phyloP scores from a whole-genome alignment of 2,113 vertebrate species.

The Dicentrarchus labrax region DNA sequence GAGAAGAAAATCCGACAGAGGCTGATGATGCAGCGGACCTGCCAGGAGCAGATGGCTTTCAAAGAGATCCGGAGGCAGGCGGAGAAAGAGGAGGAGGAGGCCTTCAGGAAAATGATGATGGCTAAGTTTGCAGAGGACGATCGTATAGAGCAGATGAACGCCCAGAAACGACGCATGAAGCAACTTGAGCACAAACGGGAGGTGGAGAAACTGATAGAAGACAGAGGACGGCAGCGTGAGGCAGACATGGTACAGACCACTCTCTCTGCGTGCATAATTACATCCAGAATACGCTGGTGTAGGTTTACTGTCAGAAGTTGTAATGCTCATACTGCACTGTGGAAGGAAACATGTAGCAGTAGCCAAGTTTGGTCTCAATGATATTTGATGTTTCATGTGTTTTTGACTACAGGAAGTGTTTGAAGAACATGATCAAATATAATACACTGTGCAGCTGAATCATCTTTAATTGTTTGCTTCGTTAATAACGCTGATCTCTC shows the following conservation, averaged over 20 bases:
- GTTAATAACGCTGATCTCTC: conserved; percentile 2
- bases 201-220: conserved; percentile 90
- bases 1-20: conserved; percentile 89
- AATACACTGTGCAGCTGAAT: not conserved
- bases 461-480: conserved; percentile 1
- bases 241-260: conserved; percentile 86
- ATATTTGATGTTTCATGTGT: not conserved
- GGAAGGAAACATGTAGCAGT: not conserved
- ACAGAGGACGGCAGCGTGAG: conserved; percentile 83
- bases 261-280: not conserved
- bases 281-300: not conserved
- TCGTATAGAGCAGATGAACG: conserved; percentile 92
- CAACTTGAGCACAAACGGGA: conserved; percentile 90
- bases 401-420: not conserved
- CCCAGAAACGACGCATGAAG: conserved; percentile 91
- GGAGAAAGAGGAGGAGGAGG: conserved; percentile 88
- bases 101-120: conserved; percentile 86
- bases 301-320: not conserved
- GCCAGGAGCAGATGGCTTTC: conserved; percentile 88
- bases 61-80: conserved; percentile 85
- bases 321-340: not conserved
- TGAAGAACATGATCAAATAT: not conserved
- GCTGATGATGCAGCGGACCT: conserved; percentile 86
- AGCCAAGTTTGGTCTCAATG: not conserved
- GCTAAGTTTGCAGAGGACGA: conserved; percentile 94